Conservation (phyloP, 2,113 vertebrate species). For the Gavialis gangeticus region DNA sequence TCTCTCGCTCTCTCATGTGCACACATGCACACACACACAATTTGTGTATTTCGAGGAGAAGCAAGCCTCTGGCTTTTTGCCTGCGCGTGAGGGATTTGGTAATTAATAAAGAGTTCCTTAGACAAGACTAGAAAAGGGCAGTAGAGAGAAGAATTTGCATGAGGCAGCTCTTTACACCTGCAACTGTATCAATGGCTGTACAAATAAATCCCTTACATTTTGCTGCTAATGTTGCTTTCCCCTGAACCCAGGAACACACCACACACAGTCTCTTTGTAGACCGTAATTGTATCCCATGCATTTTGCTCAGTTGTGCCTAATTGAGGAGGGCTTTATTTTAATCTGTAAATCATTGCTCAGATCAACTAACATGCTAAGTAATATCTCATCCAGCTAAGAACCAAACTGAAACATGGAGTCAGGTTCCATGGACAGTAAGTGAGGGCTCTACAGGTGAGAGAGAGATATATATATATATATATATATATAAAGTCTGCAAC, state of each 20-base stretch:
- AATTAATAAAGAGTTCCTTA: background rate
- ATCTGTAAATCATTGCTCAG: background rate
- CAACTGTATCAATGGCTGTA: background rate
- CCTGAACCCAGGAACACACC: background rate
- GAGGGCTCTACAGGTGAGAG: no score
- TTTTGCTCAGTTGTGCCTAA: background rate
- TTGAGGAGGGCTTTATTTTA: background rate
- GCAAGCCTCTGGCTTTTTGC: background rate
- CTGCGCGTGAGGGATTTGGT: background rate
- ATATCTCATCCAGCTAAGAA: conserved; percentile 13
- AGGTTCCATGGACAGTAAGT: background rate
- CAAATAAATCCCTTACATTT: conserved; percentile 41
- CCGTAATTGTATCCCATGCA: background rate
- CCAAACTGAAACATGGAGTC: background rate
- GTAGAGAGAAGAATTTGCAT: conserved; percentile 37
- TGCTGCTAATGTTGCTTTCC: background rate
- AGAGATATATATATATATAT: no score
- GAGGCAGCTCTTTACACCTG: conserved; percentile 44
- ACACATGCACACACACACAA: background rate
- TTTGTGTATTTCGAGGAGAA: background rate
- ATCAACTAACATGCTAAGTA: conserved; percentile 11
- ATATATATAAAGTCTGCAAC: no score
- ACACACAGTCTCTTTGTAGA: background rate
- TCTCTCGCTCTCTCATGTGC: no score
- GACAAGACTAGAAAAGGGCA: background rate